Evolutionary conservation across 2,797 vertebrate species (phyloP).

Genomic region (Phrynocephalus guinanensis): DNA sequence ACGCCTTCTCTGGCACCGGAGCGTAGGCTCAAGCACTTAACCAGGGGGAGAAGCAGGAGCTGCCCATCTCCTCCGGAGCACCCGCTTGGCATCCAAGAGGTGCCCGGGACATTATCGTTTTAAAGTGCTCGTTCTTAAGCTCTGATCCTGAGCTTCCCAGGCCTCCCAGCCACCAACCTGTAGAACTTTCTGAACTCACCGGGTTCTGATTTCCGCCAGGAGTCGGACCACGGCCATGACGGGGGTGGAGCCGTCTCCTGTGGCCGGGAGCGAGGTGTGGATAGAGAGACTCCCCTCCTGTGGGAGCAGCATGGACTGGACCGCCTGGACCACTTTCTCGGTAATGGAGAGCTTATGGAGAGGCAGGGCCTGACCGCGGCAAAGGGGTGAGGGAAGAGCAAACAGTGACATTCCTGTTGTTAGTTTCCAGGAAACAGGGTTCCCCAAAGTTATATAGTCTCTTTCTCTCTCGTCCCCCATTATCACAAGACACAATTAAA

Average conservation of each 20-base stretch:
- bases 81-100: too few species aligned
- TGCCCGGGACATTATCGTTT: too few species aligned
- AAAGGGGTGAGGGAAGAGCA: conserved; percentile 60
- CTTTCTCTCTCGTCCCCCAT: conserved; percentile 55
- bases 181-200: conserved; percentile 77
- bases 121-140: not conserved
- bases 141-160: not conserved
- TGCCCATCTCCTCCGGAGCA: too few species aligned
- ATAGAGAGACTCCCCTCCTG: conserved; percentile 99
- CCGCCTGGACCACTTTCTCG: conserved; percentile 98
- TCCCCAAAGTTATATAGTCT: conserved; percentile 75
- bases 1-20: too few species aligned
- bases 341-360: conserved; percentile 99
- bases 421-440: conserved; percentile 80
- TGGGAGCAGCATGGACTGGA: conserved; percentile 99
- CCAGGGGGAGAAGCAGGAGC: too few species aligned
- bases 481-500: conserved; percentile 40
- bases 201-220: conserved; percentile 96
- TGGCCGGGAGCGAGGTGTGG: conserved; percentile 96
- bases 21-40: too few species aligned
- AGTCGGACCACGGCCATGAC: conserved; percentile 98
- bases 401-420: conserved; percentile 81
- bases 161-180: not conserved
- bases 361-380: conserved; percentile 87
- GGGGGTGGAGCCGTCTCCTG: conserved; percentile 96